Percentiles rank a stretch among this genome's conserved stretches.
These are phyloP conservation scores for Thyatira batis DNA, from an alignment of 2,888 invertebrate genomes.

Conservation along the genomic window DNA sequence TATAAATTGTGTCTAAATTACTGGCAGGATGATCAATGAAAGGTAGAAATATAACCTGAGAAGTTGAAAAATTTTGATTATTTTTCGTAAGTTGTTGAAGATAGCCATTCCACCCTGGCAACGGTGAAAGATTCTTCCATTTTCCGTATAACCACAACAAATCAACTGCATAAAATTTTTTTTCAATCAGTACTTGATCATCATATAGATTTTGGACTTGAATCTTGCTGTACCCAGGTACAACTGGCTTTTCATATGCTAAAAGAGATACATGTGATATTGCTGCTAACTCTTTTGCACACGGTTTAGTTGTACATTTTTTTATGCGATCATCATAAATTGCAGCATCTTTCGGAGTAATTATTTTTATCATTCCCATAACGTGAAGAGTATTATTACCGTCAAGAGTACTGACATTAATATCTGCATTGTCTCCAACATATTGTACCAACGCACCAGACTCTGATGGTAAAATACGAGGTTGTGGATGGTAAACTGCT, in stretches of 20 bases:
- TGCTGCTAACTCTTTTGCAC: conserved; percentile 26
- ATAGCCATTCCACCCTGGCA: conserved; percentile 49
- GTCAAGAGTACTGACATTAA: conserved; percentile 17
- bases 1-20: conserved; percentile 38
- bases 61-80: conserved; percentile 26
- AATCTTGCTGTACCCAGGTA: conserved; percentile 31
- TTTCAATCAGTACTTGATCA: conserved; percentile 21
- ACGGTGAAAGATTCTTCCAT: conserved; percentile 30
- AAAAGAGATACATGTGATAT: conserved; percentile 29
- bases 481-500: conserved; percentile 39
- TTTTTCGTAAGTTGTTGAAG: conserved; percentile 36
- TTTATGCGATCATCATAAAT: conserved; percentile 27
- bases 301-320: conserved; percentile 38
- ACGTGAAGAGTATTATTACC: conserved; percentile 20
- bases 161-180: conserved; percentile 20
- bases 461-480: conserved; percentile 45
- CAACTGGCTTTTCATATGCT: conserved; percentile 28
- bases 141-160: conserved; percentile 40
- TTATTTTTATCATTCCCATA: conserved; percentile 20
- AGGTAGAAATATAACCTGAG: conserved; percentile 36
- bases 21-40: conserved; percentile 45
- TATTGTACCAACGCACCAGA: conserved; percentile 41
- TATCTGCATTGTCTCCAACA: conserved; percentile 29
- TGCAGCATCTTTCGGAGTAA: conserved; percentile 31
- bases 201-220: conserved; percentile 33